Percentiles rank a stretch among this genome's conserved stretches.
Evolutionary conservation across 2,113 vertebrate species (phyloP).

Genomic region (Tinamus guttatus): DNA sequence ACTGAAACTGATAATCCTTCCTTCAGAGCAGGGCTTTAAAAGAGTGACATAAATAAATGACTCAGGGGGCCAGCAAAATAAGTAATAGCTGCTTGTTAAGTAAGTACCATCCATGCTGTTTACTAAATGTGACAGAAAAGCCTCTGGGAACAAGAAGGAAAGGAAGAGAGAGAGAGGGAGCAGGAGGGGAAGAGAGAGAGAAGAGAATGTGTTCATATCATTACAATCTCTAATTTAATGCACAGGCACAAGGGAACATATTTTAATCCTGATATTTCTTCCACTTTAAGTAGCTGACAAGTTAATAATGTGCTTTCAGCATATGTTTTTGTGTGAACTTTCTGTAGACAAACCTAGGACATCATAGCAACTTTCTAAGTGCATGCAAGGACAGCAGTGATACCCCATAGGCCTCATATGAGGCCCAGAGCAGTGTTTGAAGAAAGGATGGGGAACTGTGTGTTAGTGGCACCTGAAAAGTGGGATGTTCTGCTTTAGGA

Average conservation of each 20-base stretch:
- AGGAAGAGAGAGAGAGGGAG: not conserved
- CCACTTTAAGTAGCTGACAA: not conserved
- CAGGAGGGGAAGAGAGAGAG: not conserved
- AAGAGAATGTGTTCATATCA: not conserved
- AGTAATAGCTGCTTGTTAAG: too few species aligned
- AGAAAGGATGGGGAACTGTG: not conserved
- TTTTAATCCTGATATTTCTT: not conserved
- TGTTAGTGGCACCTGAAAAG: not conserved
- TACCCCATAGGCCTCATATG: not conserved
- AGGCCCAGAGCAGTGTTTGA: not conserved
- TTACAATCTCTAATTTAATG: not conserved
- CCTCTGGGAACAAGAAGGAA: too few species aligned
- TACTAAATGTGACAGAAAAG: not conserved
- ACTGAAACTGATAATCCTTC: too few species aligned
- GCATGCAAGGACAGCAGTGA: not conserved
- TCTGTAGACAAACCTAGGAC: not conserved
- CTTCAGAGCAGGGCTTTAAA: too few species aligned
- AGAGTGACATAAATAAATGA: too few species aligned
- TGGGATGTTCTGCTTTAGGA: not conserved
- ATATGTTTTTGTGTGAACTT: not conserved
- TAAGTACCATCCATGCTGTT: too few species aligned
- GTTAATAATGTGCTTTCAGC: not conserved
- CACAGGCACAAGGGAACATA: not conserved
- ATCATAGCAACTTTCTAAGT: not conserved
- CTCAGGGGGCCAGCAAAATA: too few species aligned